Conservation (phyloP, 2,797 vertebrate genomes). For the Chromobotia macracanthus region DNA sequence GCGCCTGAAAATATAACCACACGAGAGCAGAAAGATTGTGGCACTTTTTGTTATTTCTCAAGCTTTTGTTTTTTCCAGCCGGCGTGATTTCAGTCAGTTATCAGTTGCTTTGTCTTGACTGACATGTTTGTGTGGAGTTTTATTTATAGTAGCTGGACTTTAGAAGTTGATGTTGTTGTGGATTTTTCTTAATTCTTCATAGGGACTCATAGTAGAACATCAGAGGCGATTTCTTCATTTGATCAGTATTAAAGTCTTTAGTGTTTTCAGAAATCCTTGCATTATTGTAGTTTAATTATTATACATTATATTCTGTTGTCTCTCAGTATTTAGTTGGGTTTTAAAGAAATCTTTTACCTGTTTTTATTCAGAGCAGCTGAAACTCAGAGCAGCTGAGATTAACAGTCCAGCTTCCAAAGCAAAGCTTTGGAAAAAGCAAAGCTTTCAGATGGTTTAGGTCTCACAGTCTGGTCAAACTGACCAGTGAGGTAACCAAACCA, state of each 20-base stretch:
- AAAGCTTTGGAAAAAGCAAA: no score
- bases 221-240: background rate
- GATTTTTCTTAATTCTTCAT: background rate
- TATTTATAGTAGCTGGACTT: background rate
- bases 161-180: no score
- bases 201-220: background rate
- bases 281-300: conserved; percentile 5
- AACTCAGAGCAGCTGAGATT: no score
- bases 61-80: no score
- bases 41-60: no score
- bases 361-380: no score
- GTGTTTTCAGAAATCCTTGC: background rate
- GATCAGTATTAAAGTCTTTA: background rate
- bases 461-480: no score
- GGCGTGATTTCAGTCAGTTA: no score
- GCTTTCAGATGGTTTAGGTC: no score
- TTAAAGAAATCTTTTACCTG: no score
- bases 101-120: background rate
- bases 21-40: background rate
- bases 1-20: background rate
- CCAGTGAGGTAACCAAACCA: no score
- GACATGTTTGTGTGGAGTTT: background rate
- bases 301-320: background rate
- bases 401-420: no score
- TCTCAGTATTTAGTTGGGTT: background rate